phyloP scores from a whole-genome alignment of 2,888 invertebrate species.

The Scaptomyza caliginosa region DNA sequence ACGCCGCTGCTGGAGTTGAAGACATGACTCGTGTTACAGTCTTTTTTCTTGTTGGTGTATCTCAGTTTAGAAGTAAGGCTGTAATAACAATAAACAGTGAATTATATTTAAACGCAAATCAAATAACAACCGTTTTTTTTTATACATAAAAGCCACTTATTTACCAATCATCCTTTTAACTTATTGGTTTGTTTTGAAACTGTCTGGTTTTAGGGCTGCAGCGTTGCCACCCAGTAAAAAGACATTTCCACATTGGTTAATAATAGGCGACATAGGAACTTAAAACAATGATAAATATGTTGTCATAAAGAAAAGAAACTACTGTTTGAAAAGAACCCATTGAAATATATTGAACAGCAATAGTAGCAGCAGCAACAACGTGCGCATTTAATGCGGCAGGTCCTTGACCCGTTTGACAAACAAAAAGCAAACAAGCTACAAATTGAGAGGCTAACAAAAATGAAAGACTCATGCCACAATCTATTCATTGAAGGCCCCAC shows the following conservation, averaged over 20 bases:
- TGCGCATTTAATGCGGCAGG: constrained; percentile 27
- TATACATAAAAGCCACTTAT: not conserved
- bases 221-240: constrained; percentile 20
- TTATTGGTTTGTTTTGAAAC: not conserved
- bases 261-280: not conserved
- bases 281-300: not conserved
- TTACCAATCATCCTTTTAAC: not conserved
- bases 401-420: constrained; percentile 53
- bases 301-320: not conserved
- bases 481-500: constrained; percentile 45
- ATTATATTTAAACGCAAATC: too few relatives aligned
- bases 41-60: constrained; percentile 27
- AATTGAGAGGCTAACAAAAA: constrained; percentile 15
- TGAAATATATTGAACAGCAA: constrained; percentile 17
- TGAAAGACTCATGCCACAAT: constrained; percentile 38
- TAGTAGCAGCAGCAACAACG: not conserved
- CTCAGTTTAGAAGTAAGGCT: constrained; percentile 13
- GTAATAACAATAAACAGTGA: constrained; percentile 1
- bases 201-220: not conserved
- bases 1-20: constrained; percentile 77
- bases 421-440: constrained; percentile 14
- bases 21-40: constrained; percentile 70
- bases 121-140: too few relatives aligned
- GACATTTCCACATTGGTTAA: not conserved
- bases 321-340: not conserved